Evolutionary conservation across 2,888 invertebrate species (phyloP).

Genomic region (Macaria notata): DNA sequence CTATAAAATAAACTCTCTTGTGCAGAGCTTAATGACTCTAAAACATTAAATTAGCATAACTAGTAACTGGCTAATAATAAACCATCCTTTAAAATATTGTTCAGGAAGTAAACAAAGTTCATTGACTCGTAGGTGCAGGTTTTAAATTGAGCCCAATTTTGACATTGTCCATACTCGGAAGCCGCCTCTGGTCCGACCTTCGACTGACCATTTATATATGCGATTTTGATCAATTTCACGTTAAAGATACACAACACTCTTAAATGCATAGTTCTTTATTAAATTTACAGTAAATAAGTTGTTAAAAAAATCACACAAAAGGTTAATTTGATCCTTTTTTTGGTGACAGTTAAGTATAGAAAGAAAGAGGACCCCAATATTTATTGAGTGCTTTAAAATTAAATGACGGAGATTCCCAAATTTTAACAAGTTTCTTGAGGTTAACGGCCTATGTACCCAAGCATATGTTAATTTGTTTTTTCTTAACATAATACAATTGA

Average conservation of each 20-base stretch:
- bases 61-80: too few species aligned
- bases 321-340: not conserved
- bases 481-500: not conserved
- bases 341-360: not conserved
- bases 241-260: not conserved
- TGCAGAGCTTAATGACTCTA: too few species aligned
- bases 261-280: not conserved
- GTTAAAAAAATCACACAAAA: too few species aligned
- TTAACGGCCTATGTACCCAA: conserved; percentile 9
- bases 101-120: not conserved
- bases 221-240: not conserved
- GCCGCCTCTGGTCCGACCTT: conserved; percentile 8
- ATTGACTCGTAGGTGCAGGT: conserved; percentile 1
- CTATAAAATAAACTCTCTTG: too few species aligned
- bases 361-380: not conserved
- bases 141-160: conserved; percentile 3
- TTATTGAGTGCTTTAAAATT: conserved; percentile 1
- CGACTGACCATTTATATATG: not conserved
- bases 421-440: conserved; percentile 18
- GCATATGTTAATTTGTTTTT: conserved; percentile 1
- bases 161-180: conserved; percentile 5
- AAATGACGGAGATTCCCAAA: conserved; percentile 6
- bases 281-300: not conserved
- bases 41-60: too few species aligned
- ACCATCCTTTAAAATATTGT: too few species aligned